Base-by-base conservation (phyloP, 2,888 invertebrate species). In the Leptinotarsa haldemani region DNA sequence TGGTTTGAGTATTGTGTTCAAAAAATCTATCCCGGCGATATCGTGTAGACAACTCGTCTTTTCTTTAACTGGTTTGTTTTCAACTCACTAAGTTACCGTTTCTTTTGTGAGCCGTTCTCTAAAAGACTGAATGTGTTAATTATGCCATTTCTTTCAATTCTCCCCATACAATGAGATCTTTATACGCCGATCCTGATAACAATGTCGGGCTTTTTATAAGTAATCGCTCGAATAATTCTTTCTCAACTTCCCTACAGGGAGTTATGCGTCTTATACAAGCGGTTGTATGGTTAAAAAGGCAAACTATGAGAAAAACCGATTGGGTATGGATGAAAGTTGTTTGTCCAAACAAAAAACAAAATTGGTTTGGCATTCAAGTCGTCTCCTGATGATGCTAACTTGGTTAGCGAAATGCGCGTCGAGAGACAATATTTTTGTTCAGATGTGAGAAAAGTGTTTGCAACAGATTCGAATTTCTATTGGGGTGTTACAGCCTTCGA, bases 21-120 rank as follows among this genome's bases (percentile, higher is more conserved):
- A 79, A 77, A 72, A 75, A 75, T 77, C 77, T 76, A 79, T 77
- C 75, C 25, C 76, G 56, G 72, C 71, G 69, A 76, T 71, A 71
- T 76, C 76, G 69, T 75, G 75, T 75, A 73, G 72, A 70, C 74
- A 74, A 72, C 48, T 72, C 68, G 74, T 74, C 74, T 71, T 74
- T 58, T 48, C 68, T 69, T 46, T 61, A 61, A 74, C 74, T 69
- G 74, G 74, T 74, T 74, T 69, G 70, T 74, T 70, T 72, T 69
- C 74, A 63, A 71, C 52, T 47, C 67, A 53, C 53, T 72, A 71
- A 70, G 70, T 74, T 70, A 72, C 71, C 61, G 61, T 70, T 69
- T 65, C 65, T 68, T 73, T 75, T 75, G 73, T 75, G 68, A 70
- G 53, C 48, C 18, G 16, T 61, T 50, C 63, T 73, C 65, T 68